These are phyloP conservation scores for Protodeltote pygarga DNA, from an alignment of 2,888 invertebrate genomes.

Conservation along the genomic window DNA sequence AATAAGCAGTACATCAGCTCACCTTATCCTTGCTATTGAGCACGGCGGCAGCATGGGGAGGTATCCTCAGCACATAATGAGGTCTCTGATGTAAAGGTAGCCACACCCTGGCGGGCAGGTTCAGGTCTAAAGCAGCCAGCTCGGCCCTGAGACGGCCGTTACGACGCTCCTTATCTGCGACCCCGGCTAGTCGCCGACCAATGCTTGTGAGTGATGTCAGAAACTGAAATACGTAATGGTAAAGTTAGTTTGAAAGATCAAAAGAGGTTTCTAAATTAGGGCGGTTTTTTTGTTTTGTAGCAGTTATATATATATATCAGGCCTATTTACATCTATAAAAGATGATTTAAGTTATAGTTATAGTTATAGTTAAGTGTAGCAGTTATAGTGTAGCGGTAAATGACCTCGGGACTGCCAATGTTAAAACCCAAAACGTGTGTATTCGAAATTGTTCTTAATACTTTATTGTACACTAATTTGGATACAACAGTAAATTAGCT, in stretches of 20 bases:
- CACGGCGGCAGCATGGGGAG: conserved; percentile 98
- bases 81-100: conserved; percentile 95
- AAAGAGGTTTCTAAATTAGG: neutral
- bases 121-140: conserved; percentile 96
- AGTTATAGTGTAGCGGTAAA: too few relatives aligned
- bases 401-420: too few relatives aligned
- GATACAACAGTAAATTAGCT: too few relatives aligned
- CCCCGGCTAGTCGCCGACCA: conserved; percentile 75
- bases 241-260: conserved; percentile 30
- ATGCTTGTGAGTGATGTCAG: conserved; percentile 77
- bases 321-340: too few relatives aligned
- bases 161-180: conserved; percentile 91
- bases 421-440: too few relatives aligned
- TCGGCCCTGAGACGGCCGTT: conserved; percentile 97
- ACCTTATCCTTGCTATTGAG: conserved; percentile 99
- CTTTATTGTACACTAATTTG: too few relatives aligned
- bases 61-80: conserved; percentile 98
- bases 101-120: conserved; percentile 99
- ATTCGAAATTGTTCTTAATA: too few relatives aligned
- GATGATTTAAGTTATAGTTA: too few relatives aligned
- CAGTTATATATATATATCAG: too few relatives aligned
- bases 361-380: too few relatives aligned
- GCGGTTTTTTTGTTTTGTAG: neutral
- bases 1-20: too few relatives aligned
- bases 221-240: conserved; percentile 65